Evolutionary conservation across 2,888 invertebrate species (phyloP).

Genomic region (Ommatoiulus sabulosus): DNA sequence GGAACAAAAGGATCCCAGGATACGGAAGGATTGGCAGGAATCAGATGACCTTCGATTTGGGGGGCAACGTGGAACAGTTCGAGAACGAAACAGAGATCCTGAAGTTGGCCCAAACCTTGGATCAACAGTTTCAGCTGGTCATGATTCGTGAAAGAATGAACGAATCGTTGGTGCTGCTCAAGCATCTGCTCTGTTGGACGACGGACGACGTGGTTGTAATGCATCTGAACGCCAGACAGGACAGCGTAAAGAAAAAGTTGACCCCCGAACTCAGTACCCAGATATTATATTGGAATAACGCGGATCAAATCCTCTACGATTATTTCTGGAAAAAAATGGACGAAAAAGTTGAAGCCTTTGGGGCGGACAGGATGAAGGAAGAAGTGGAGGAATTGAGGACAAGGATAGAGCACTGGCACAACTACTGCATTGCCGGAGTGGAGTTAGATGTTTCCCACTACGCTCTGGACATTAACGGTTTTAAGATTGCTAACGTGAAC

Average conservation of each 20-base stretch:
- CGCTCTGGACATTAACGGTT: background rate
- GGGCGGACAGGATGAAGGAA: constrained; percentile 59
- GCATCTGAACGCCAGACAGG: constrained; percentile 59
- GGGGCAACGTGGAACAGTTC: constrained; percentile 52
- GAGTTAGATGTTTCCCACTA: background rate
- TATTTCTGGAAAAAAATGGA: constrained; percentile 61
- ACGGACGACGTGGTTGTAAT: constrained; percentile 65
- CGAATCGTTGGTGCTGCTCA: constrained; percentile 66
- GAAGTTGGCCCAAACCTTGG: constrained; percentile 54
- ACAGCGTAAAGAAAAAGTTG: background rate
- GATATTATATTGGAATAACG: constrained; percentile 56
- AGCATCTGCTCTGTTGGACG: constrained; percentile 66
- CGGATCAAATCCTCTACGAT: constrained; percentile 63
- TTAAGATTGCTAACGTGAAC: background rate
- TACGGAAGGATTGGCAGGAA: constrained; percentile 57
- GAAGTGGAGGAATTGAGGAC: constrained; percentile 60
- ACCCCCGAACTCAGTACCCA: constrained; percentile 24
- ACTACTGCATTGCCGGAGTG: constrained; percentile 55
- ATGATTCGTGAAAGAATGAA: constrained; percentile 66
- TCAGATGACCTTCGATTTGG: constrained; percentile 60
- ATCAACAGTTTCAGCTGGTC: constrained; percentile 64
- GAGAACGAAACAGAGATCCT: background rate
- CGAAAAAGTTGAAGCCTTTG: constrained; percentile 58
- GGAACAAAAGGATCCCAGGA: constrained; percentile 20
- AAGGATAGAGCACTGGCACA: constrained; percentile 57